These are phyloP conservation scores for Anoplophora glabripennis DNA, from an alignment of 1,140 invertebrate species.

Conservation along the genomic window DNA sequence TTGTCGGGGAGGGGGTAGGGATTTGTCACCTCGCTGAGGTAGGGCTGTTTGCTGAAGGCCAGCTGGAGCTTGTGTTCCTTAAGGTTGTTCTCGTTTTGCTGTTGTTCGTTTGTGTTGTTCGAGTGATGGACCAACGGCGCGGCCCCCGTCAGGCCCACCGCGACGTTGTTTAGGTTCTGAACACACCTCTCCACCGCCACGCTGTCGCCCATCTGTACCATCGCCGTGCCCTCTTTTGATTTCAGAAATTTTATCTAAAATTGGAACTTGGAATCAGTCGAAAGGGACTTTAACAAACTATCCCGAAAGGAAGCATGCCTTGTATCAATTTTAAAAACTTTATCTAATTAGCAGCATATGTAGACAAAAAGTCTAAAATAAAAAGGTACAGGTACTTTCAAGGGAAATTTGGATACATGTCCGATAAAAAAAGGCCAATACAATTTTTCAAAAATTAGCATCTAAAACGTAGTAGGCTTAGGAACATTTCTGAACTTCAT, in stretches of 20 bases:
- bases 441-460: no score
- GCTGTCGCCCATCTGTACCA: constrained; percentile 98
- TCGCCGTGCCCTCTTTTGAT: constrained; percentile 98
- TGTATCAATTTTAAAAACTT: no score
- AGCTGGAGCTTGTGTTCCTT: constrained; percentile 57
- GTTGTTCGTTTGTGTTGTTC: constrained; percentile 32
- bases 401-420: no score
- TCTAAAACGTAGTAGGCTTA: no score
- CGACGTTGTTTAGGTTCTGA: constrained; percentile 90
- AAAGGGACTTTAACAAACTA: no score
- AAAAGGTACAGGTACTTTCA: no score
- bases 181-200: constrained; percentile 91
- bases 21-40: constrained; percentile 93
- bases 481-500: no score
- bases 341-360: no score
- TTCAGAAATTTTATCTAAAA: constrained; percentile 96
- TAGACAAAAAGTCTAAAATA: no score
- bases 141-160: constrained; percentile 60
- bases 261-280: background rate
- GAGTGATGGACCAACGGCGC: constrained; percentile 46
- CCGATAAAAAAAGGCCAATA: no score
- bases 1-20: constrained; percentile 94
- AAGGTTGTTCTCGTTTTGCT: constrained; percentile 20
- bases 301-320: no score
- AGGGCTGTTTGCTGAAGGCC: constrained; percentile 92